A percentile compares a stretch with the other conserved stretches of the same genome.
Evolutionary conservation across 2,888 invertebrate genomes (phyloP).

Genomic region (Troides helena): DNA sequence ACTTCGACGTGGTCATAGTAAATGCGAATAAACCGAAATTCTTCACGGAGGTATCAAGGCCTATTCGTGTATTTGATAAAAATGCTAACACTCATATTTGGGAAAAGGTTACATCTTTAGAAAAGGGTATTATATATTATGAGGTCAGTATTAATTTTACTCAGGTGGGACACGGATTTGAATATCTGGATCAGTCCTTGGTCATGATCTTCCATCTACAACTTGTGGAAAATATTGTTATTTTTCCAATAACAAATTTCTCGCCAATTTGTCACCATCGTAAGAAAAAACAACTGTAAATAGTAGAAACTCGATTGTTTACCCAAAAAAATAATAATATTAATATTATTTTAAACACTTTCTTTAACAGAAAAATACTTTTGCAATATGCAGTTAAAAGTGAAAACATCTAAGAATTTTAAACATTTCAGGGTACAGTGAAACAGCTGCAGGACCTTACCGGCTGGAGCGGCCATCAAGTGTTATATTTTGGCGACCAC

Average conservation of each 20-base stretch:
- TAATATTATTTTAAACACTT: too few species aligned
- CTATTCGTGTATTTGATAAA: conserved; percentile 93
- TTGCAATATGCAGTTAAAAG: neutral
- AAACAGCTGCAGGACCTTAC: conserved; percentile 94
- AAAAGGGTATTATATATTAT: conserved; percentile 94
- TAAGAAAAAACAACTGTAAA: too few species aligned
- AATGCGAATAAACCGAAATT: conserved; percentile 98
- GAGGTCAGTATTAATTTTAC: conserved; percentile 82
- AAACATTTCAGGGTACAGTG: conserved; percentile 90
- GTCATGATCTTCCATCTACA: too few species aligned
- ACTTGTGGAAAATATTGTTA: too few species aligned
- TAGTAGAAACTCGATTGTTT: too few species aligned
- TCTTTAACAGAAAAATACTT: neutral
- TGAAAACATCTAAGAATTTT: neutral
- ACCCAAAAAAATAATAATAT: too few species aligned
- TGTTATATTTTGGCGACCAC: conserved; percentile 98
- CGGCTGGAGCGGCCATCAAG: conserved; percentile 95
- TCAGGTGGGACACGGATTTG: too few species aligned
- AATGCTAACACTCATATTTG: conserved; percentile 90
- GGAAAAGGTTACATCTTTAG: conserved; percentile 92
- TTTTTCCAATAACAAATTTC: too few species aligned
- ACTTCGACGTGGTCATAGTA: conserved; percentile 96
- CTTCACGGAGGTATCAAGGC: conserved; percentile 95
- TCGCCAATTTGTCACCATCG: too few species aligned
- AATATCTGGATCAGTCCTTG: neutral